Percentiles rank a stretch among this genome's conserved stretches.
These are phyloP conservation scores for Pangasianodon hypophthalmus DNA, from an alignment of 2,113 vertebrate genomes.

Conservation along the genomic window DNA sequence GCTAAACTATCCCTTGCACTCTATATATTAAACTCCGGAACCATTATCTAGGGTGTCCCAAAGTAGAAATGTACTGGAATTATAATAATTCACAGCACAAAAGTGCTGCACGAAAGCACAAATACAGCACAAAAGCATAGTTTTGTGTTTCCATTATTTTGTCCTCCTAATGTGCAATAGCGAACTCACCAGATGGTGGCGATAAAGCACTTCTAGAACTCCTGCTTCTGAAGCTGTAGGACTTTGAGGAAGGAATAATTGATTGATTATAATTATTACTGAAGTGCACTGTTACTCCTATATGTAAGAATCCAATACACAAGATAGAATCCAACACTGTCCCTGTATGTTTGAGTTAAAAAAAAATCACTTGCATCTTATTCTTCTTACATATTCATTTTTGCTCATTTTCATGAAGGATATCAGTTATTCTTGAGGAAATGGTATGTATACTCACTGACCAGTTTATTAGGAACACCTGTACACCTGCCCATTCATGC, in stretches of 20 bases:
- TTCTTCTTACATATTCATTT: not conserved
- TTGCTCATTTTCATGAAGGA: not conserved
- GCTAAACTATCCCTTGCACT: not conserved
- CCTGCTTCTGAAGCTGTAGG: not conserved
- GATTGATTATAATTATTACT: not conserved
- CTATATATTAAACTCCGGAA: not conserved
- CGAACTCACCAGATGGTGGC: not conserved
- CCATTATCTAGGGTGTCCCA: not conserved
- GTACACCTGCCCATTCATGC: not conserved
- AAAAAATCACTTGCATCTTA: not conserved
- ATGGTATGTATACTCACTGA: not conserved
- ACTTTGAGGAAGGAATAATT: no score
- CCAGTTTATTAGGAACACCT: not conserved
- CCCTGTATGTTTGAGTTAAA: not conserved
- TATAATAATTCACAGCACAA: not conserved
- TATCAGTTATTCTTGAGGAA: not conserved
- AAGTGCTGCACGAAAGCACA: no score
- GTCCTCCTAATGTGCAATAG: not conserved
- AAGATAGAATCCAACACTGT: not conserved
- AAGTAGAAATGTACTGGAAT: not conserved
- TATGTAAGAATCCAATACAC: not conserved
- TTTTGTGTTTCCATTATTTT: not conserved
- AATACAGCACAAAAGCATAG: no score
- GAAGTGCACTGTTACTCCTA: not conserved
- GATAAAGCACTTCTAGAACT: not conserved